Evolutionary conservation across 2,113 vertebrate genomes (phyloP).

Genomic region (Eulemur rufifrons): DNA sequence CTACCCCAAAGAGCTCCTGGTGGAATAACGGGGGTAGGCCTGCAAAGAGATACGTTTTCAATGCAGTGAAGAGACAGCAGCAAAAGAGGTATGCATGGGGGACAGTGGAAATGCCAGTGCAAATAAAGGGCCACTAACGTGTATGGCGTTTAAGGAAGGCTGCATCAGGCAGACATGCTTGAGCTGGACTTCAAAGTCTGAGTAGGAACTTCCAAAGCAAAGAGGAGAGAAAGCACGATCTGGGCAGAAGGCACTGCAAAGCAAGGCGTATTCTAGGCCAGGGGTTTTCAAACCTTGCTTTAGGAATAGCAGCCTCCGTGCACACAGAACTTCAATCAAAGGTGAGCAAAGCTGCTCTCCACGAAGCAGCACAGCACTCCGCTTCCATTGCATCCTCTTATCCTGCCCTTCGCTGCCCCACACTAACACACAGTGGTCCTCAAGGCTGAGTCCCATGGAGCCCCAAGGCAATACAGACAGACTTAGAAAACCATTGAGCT

Average conservation of each 20-base stretch:
- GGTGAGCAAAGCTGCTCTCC: not conserved
- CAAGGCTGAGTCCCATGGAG: not conserved
- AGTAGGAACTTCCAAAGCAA: not conserved
- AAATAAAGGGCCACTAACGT: fast-evolving
- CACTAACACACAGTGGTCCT: not conserved
- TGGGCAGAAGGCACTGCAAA: not conserved
- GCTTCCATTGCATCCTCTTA: not conserved
- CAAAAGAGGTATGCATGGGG: fast-evolving
- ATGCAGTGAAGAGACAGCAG: not conserved
- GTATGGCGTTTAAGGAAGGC: not conserved
- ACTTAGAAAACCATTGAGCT: not conserved
- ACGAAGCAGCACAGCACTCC: fast-evolving
- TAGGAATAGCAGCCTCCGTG: not conserved
- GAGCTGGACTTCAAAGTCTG: not conserved
- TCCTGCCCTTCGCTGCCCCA: not conserved
- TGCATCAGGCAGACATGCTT: not conserved
- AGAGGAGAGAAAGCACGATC: fast-evolving
- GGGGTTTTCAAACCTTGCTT: not conserved
- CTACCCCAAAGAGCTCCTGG: not conserved
- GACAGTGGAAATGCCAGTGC: fast-evolving
- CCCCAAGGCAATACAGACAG: not conserved
- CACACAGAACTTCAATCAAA: not conserved
- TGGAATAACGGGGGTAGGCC: not conserved
- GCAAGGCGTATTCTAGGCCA: not conserved
- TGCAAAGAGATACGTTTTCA: not conserved